phyloP scores from a whole-genome alignment of 2,797 vertebrate species.

The Dallia pectoralis region DNA sequence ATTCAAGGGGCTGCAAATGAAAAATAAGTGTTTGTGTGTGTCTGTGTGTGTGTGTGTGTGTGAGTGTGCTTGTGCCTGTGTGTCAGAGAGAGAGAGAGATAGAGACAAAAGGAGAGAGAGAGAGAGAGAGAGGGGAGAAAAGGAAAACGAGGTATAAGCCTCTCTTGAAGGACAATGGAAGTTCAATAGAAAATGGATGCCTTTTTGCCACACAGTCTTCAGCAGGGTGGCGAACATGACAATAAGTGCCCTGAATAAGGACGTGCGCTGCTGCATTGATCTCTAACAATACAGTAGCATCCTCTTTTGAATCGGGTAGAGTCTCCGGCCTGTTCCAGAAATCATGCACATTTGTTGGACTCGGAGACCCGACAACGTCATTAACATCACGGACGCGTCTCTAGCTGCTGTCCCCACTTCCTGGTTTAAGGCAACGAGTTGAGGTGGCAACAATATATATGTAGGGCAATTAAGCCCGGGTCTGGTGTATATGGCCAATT shows the following conservation, averaged over 20 bases:
- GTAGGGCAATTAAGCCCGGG: too few relatives aligned
- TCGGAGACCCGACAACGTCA: not conserved
- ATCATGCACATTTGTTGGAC: not conserved
- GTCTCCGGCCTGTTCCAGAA: not conserved
- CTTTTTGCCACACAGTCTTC: not conserved
- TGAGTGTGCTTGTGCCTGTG: conserved; percentile 5
- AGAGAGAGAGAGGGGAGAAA: not conserved
- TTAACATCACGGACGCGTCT: too few relatives aligned
- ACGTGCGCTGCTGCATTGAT: not conserved
- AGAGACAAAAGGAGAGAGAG: not conserved
- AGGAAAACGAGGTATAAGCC: not conserved
- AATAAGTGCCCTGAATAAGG: not conserved
- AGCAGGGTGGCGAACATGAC: not conserved
- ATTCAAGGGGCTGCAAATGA: conserved; percentile 6
- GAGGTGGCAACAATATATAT: not conserved
- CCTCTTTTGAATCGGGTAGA: not conserved
- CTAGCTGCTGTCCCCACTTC: too few relatives aligned
- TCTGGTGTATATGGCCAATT: too few relatives aligned
- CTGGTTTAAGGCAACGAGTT: too few relatives aligned
- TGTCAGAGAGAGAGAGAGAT: conserved; percentile 40
- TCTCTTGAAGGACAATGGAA: not conserved
- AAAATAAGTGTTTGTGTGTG: conserved; percentile 4
- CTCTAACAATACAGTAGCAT: not conserved
- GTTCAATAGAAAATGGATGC: not conserved
- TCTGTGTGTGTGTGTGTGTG: not conserved